Evolutionary conservation across 2,113 vertebrate genomes (phyloP), one percentile per base, ranked within the genome.

Genomic region (Onychostruthus taczanowskii): DNA sequence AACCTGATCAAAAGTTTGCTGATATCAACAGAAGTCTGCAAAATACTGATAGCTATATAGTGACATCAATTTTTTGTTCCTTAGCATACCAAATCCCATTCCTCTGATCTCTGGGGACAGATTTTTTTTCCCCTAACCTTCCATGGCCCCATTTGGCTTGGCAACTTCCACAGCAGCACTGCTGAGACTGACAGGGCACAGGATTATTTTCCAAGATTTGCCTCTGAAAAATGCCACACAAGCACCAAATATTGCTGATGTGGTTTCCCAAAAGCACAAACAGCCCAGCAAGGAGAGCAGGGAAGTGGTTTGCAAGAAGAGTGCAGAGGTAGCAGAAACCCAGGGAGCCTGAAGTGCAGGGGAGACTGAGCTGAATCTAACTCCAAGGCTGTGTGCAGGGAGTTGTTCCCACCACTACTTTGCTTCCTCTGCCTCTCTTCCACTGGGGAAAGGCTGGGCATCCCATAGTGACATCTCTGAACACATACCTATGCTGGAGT

Each of bases 361-460:
- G n/a, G 21, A 68, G 49, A 9, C 24, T 22, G 63, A 76, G 16
- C 18, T 64, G 70, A 50, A 43, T 0, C 2, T 23, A 67, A 67
- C 18, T 22, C 37, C 15, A 10, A 8, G 31, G 63, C 19, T 84
- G 13, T 3, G 0, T 43, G 43, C 33, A 39, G 64, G 9, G 15
- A 43, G 12, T 6, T 66, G 22, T 62, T 22, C 9, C 37, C 37
- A 47, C 37, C 11, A 6, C 28, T 28, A 0, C 4, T 8, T 13
- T 50, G 11, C 41, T 81, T 39, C 27, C 31, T 63, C 23, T 61
- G 43, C 8, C 31, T 49, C 33, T 41, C 24, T 44, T 17, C 26
- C 3, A 1, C 1, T 2, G 7, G 3, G 8, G 2, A 35, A 4
- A 35, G 83, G 27, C 43, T 74, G n/a, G 13, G 19, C 1, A 2